Conservation (phyloP, 2,888 invertebrate species). For the Dorcus parallelipipedus region DNA sequence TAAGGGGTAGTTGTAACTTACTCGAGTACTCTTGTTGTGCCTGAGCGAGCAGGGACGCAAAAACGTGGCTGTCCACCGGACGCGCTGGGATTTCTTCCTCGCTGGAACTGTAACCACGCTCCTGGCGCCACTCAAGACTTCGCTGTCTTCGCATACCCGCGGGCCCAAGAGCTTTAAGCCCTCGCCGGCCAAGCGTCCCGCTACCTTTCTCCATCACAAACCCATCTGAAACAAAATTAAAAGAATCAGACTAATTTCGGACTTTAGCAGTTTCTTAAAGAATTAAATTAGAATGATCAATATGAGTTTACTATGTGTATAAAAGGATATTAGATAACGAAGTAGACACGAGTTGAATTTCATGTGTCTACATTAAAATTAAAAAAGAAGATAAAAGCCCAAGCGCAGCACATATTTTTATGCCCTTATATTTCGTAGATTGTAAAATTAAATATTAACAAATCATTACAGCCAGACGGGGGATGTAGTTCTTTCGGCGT, state of each 20-base stretch:
- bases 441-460: too few species aligned
- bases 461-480: too few species aligned
- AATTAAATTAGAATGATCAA: too few species aligned
- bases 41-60: constrained; percentile 56
- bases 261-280: too few species aligned
- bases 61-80: constrained; percentile 54
- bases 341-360: too few species aligned
- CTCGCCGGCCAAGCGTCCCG: constrained; percentile 45
- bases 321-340: too few species aligned
- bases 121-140: constrained; percentile 57
- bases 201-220: constrained; percentile 41
- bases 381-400: too few species aligned
- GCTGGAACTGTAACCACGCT: constrained; percentile 54
- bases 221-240: constrained; percentile 38
- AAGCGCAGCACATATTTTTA: too few species aligned
- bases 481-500: too few species aligned
- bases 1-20: constrained; percentile 39
- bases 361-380: too few species aligned
- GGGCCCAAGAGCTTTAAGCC: constrained; percentile 33
- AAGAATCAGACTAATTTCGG: neutral
- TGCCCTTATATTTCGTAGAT: too few species aligned
- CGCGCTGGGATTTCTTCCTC: constrained; percentile 52
- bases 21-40: constrained; percentile 58
- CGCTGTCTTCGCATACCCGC: constrained; percentile 53
- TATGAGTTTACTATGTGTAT: too few species aligned